Base-by-base conservation (phyloP, 2,888 invertebrate genomes). In the Koerneria pararmatus region DNA sequence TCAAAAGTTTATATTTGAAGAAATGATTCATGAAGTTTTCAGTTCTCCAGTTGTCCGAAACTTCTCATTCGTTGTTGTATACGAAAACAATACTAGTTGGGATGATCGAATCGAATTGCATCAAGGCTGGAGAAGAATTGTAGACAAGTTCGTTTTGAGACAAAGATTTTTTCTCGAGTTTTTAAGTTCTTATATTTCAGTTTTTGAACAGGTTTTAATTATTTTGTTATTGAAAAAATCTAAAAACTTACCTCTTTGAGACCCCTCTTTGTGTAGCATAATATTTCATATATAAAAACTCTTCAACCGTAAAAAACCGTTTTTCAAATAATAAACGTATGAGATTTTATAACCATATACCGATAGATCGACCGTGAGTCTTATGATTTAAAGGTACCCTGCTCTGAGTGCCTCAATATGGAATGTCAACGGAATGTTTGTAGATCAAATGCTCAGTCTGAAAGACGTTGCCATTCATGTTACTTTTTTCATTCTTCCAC, bases 351-450 rank as follows among this genome's bases (percentile, higher is more conserved):
- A n/a, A n/a, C n/a, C n/a, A n/a, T n/a, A n/a, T n/a, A n/a, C n/a
- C n/a, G n/a, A n/a, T n/a, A n/a, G n/a, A n/a, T n/a, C n/a, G n/a
- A n/a, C n/a, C n/a, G n/a, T 48, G n/a, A 61, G 22, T 24, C 31
- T 51, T 41, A 66, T 71, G 29, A 73, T 76, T n/a, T 67, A 49
- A 29, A 70, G 71, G 19, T 74, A 79, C 57, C 54, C 63, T 2
- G 56, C 69, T 19, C 66, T 82, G 37, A 80, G 79, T 56, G 80
- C 76, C 5, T 72, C 75, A 8, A 76, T 82, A 15, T 80, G 79
- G 78, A 79, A 81, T 65, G 77, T 78, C 46, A 82, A 82, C 66
- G 79, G 76, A 15, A 79, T 82, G 80, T 82, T 82, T 65, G 82
- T 82, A n/a, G 82, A 82, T 68, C 82, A 82, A 68, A 82, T 82